These are phyloP conservation scores for Hyperoplus immaculatus DNA, from an alignment of 2,797 vertebrate species.

Conservation along the genomic window DNA sequence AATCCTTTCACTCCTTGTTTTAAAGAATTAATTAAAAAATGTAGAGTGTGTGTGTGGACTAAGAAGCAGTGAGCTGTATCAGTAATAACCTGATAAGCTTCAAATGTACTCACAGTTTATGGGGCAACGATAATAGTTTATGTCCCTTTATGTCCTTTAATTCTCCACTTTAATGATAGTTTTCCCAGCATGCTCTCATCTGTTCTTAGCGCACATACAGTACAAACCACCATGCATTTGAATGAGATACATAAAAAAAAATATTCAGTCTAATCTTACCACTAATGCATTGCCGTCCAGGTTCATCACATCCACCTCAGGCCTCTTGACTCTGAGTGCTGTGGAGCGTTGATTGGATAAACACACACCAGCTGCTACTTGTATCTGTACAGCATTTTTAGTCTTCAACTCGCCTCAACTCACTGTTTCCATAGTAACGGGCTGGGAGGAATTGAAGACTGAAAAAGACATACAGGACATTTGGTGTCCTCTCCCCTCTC, in stretches of 20 bases:
- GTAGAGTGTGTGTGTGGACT: background rate
- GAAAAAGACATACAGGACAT: constrained; percentile 93
- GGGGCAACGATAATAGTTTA: background rate
- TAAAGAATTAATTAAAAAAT: too few species aligned
- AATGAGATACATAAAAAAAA: background rate
- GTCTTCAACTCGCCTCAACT: constrained; percentile 94
- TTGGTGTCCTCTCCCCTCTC: constrained; percentile 48
- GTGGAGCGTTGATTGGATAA: constrained; percentile 44
- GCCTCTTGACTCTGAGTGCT: background rate
- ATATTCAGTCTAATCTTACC: constrained; percentile 63
- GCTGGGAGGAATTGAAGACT: constrained; percentile 94
- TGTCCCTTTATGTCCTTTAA: background rate
- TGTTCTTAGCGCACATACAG: background rate
- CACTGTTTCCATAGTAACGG: constrained; percentile 91
- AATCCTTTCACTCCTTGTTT: too few species aligned
- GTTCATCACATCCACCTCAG: constrained; percentile 1
- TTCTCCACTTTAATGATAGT: background rate
- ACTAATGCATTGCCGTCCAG: constrained; percentile 12
- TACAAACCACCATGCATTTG: background rate
- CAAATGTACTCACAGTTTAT: constrained; percentile 2
- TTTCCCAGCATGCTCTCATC: background rate
- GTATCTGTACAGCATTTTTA: constrained; percentile 93
- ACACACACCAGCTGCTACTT: constrained; percentile 79
- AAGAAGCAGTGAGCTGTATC: background rate
- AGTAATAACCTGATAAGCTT: background rate